A percentile compares a stretch with the other conserved stretches of the same genome.
phyloP scores from a whole-genome alignment of 2,888 invertebrate species.

The Bellardia pandia region DNA sequence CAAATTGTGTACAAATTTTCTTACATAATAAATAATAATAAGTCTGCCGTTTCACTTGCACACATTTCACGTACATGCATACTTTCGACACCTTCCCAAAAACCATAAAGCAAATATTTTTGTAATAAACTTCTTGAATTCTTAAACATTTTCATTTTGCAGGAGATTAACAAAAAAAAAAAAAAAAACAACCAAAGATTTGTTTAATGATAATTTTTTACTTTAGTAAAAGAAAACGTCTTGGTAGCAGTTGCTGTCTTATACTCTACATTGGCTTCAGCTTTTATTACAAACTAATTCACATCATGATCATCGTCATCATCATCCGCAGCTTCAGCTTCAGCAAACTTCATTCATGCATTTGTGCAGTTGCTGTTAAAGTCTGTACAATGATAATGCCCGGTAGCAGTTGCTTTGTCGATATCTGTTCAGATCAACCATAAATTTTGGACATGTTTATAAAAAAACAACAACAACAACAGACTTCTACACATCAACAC shows the following conservation, averaged over 20 bases:
- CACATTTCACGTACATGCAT: neutral
- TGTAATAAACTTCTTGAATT: constrained; percentile 24
- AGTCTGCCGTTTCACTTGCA: neutral
- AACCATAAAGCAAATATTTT: constrained; percentile 12
- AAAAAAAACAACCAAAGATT: constrained; percentile 27
- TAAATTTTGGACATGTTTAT: constrained; percentile 80
- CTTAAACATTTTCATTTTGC: neutral
- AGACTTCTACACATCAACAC: constrained; percentile 39
- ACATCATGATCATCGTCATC: constrained; percentile 12
- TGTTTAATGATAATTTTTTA: constrained; percentile 53
- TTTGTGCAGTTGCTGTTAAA: neutral
- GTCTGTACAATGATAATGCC: constrained; percentile 78
- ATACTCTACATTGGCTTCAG: constrained; percentile 9
- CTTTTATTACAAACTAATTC: constrained; percentile 60
- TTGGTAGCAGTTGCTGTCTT: neutral
- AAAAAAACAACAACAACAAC: constrained; percentile 56
- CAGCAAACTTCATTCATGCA: constrained; percentile 47
- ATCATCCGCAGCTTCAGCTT: constrained; percentile 3
- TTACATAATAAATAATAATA: constrained; percentile 36
- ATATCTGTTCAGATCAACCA: constrained; percentile 84
- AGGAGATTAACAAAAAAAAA: neutral
- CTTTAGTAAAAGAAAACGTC: constrained; percentile 11
- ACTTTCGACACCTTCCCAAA: constrained; percentile 40
- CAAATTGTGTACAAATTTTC: constrained; percentile 52
- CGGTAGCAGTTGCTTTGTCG: constrained; percentile 84